Conservation (phyloP, 2,113 vertebrate species). For the Otus sunia region DNA sequence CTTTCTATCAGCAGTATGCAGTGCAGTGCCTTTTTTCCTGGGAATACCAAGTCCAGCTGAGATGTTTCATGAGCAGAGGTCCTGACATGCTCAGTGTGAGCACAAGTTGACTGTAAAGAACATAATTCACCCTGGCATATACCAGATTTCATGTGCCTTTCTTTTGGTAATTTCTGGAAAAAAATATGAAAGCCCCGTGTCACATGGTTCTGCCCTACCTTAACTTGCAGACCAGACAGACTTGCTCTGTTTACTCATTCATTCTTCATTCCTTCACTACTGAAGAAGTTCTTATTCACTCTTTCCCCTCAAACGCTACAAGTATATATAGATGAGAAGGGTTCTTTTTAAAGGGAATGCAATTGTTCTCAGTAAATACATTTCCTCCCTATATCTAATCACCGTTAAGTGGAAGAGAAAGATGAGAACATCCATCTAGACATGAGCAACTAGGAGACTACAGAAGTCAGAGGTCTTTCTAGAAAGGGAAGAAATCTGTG, state of each 20-base stretch:
- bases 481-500: not conserved
- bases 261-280: not conserved
- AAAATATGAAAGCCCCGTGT: not conserved
- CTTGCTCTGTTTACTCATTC: not conserved
- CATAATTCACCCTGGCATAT: not conserved
- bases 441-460: not conserved
- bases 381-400: not conserved
- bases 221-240: not conserved
- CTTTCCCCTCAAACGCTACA: not conserved
- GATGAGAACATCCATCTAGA: not conserved
- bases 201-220: not conserved
- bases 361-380: not conserved
- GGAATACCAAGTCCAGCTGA: not conserved
- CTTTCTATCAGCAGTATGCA: not conserved
- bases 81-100: not conserved
- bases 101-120: not conserved
- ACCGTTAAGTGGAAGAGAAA: not conserved
- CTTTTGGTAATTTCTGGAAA: not conserved
- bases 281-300: not conserved
- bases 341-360: not conserved
- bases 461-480: not conserved
- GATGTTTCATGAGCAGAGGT: not conserved
- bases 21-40: not conserved
- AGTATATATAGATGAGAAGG: not conserved
- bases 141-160: not conserved